Base-by-base conservation (phyloP, 1,140 invertebrate genomes). In the Dreissena rostriformis region DNA sequence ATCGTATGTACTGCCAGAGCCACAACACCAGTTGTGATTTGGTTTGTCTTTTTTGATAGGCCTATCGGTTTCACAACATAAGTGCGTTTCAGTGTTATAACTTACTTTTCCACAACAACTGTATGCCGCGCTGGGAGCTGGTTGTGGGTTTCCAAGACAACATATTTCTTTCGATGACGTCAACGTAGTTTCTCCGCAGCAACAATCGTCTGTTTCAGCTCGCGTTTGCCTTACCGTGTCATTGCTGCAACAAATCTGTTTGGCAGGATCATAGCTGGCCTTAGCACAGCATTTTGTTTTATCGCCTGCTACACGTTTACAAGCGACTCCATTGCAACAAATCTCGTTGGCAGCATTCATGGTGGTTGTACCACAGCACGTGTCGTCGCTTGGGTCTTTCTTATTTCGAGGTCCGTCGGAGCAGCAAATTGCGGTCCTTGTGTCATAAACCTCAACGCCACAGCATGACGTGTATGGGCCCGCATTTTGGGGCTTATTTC, bases 321-420 rank as follows among this genome's bases (percentile, higher is more conserved):
- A 29, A 1, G 74, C 19, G 26, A 28, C 39, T n/a, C 71, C 71
- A 22, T 73, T 26, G 49, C 71, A 73, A 39, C 71, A 73, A n/a
- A 73, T 73, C n/a, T 52, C 49, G 14, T 73, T 26, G 28, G 26
- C 28, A 63, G 74, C 74, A 76, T 76, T 65, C 51, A 76, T 51
- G n/a, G 74, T 76, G 6, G 74, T 76, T 65, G 29, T 28, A 24
- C 75, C 63, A 77, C 75, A 77, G n/a, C 75, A 77, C 14, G 28
- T 49, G 51, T 63, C 57, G 66, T 77, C 75, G 0, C 66, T 29
- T 17, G 61, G 5, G 14, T 51, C 28, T 22, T 61, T 29, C n/a
- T 77, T 66, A 7, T 49, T 26, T 6, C 15, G 65, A 24, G 51
- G 28, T 51, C 57, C 24, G n/a, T 29, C 75, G n/a, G 19, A 52